These are phyloP conservation scores for Sebastolobus alascanus DNA, from an alignment of 2,797 vertebrate species.

Conservation along the genomic window DNA sequence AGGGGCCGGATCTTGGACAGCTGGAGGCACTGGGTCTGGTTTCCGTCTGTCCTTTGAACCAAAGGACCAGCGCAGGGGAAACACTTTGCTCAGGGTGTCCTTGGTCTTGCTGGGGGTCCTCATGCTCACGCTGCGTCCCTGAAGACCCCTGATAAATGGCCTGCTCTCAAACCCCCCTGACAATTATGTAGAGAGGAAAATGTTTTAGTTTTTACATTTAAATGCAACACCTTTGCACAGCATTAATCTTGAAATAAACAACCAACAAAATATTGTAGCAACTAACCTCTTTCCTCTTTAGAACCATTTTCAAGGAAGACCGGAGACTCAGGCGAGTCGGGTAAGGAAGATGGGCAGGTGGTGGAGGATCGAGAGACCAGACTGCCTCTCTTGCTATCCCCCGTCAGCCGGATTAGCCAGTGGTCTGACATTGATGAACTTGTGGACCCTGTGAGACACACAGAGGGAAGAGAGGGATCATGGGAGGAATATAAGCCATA, in stretches of 20 bases:
- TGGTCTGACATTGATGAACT: constrained; percentile 90
- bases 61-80: constrained; percentile 90
- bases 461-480: background rate
- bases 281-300: constrained; percentile 84
- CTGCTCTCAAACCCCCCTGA: constrained; percentile 86
- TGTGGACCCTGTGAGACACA: constrained; percentile 86
- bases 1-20: constrained; percentile 59
- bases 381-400: constrained; percentile 80
- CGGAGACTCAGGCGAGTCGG: constrained; percentile 80
- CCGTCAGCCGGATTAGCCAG: constrained; percentile 90
- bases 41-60: constrained; percentile 83
- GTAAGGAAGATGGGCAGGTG: constrained; percentile 77
- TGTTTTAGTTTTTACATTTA: constrained; percentile 14
- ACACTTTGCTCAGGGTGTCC: constrained; percentile 82
- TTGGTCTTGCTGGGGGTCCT: constrained; percentile 82
- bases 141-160: constrained; percentile 82
- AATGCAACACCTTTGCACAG: background rate
- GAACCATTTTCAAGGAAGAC: constrained; percentile 72
- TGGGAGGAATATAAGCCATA: background rate
- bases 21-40: constrained; percentile 52
- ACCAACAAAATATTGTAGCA: background rate
- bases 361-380: constrained; percentile 82
- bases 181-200: constrained; percentile 25
- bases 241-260: background rate
- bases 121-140: constrained; percentile 90